Percentiles rank a stretch among this genome's conserved stretches.
phyloP scores from a whole-genome alignment of 2,888 invertebrate species.

The Papilio protenor region DNA sequence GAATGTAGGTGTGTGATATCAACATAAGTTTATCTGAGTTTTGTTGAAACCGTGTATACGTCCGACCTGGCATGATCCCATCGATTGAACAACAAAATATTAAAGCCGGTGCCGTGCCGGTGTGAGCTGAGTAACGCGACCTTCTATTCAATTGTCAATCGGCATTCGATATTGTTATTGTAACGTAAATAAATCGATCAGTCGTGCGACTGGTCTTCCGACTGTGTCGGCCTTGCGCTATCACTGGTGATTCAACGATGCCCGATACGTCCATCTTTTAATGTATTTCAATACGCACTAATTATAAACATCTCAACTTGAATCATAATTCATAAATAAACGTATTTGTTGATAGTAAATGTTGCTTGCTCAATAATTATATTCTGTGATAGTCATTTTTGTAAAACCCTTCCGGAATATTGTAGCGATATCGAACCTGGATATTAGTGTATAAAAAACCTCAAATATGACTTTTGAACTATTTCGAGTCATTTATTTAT shows the following conservation, averaged over 20 bases:
- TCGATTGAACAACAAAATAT: slow-evolving; percentile 4
- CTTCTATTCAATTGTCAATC: slow-evolving; percentile 32
- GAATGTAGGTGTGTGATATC: neutral
- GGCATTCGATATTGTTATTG: slow-evolving; percentile 34
- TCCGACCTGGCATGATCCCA: slow-evolving; percentile 13
- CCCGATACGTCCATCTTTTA: neutral
- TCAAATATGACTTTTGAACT: neutral
- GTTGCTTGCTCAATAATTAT: neutral
- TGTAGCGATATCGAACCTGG: neutral
- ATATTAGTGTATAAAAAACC: neutral
- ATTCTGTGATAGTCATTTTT: neutral
- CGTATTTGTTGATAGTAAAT: neutral
- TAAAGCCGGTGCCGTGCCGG: neutral
- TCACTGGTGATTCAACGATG: slow-evolving; percentile 12
- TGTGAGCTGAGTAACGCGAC: slow-evolving; percentile 27
- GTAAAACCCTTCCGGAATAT: neutral
- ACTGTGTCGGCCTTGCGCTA: slow-evolving; percentile 27
- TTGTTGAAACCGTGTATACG: neutral
- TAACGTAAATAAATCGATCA: slow-evolving; percentile 33
- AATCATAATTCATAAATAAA: slow-evolving; percentile 11
- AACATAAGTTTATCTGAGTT: neutral
- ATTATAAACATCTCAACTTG: slow-evolving; percentile 7
- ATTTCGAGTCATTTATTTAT: neutral
- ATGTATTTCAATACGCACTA: slow-evolving; percentile 15
- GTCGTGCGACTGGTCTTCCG: slow-evolving; percentile 26